phyloP scores from a whole-genome alignment of 2,888 invertebrate species.

The Tineola bisselliella region DNA sequence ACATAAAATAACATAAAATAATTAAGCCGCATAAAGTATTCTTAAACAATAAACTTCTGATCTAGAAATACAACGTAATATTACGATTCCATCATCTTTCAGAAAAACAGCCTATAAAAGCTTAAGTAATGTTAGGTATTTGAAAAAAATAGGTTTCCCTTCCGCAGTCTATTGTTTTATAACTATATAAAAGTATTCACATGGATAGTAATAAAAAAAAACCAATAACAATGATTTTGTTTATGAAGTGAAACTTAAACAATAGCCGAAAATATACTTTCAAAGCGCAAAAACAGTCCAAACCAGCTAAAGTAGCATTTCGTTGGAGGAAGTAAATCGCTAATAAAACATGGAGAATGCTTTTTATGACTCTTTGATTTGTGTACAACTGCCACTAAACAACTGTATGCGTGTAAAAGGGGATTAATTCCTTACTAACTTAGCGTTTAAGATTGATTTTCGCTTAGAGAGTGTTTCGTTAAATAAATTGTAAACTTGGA shows the following conservation, averaged over 20 bases:
- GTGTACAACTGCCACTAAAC: slow-evolving; percentile 34
- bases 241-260: not conserved
- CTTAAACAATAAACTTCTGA: too few species aligned
- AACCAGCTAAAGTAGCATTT: slow-evolving; percentile 2
- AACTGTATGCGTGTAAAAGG: not conserved
- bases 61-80: too few species aligned
- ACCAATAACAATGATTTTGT: not conserved
- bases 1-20: too few species aligned
- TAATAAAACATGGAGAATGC: slow-evolving; percentile 32
- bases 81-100: too few species aligned
- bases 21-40: too few species aligned
- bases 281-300: slow-evolving; percentile 1
- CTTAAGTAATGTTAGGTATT: too few species aligned
- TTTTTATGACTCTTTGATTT: slow-evolving; percentile 51
- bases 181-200: not conserved
- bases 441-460: not conserved
- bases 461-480: not conserved
- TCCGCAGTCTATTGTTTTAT: too few species aligned
- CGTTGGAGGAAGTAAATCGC: slow-evolving; percentile 8
- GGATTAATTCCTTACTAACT: not conserved
- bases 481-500: slow-evolving; percentile 3
- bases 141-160: too few species aligned
- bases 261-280: not conserved
- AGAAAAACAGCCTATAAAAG: too few species aligned
- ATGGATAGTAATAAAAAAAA: not conserved